Evolutionary conservation across 2,888 invertebrate species (phyloP).

Genomic region (Drosophila stalkeri): DNA sequence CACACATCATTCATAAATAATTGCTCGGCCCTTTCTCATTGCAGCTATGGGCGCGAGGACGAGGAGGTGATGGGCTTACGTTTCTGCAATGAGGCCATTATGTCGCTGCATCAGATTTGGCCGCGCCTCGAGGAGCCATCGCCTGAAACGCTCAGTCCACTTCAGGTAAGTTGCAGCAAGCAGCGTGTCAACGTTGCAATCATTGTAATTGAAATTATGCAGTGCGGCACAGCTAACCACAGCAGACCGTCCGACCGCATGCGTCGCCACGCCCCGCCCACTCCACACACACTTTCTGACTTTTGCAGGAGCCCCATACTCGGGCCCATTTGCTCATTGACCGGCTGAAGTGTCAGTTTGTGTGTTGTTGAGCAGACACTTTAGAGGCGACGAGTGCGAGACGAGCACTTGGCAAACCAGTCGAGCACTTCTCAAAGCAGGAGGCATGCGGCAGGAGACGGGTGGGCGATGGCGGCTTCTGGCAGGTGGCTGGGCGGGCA

Average conservation of each 20-base stretch:
- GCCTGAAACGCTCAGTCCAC: slow-evolving; percentile 87
- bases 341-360: slow-evolving; percentile 4
- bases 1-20: slow-evolving; percentile 34
- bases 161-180: slow-evolving; percentile 88
- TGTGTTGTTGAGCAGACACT: slow-evolving; percentile 23
- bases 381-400: slow-evolving; percentile 26
- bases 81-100: slow-evolving; percentile 98
- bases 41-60: slow-evolving; percentile 97
- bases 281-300: not conserved
- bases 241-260: not conserved
- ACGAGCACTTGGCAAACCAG: slow-evolving; percentile 30
- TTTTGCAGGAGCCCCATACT: not conserved
- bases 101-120: slow-evolving; percentile 95
- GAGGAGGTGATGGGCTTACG: slow-evolving; percentile 99
- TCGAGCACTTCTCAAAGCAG: slow-evolving; percentile 8
- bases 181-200: slow-evolving; percentile 31
- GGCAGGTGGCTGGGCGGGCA: not conserved
- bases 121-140: slow-evolving; percentile 88
- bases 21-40: slow-evolving; percentile 19
- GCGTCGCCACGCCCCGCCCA: not conserved
- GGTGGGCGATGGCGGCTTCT: not conserved
- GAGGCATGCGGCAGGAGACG: not conserved
- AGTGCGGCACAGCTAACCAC: not conserved
- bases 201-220: slow-evolving; percentile 50
- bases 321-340: not conserved